Evolutionary conservation across 1,140 invertebrate species (phyloP), one percentile per base, ranked within the genome.

Genomic region (Drosophila equinoxialis): DNA sequence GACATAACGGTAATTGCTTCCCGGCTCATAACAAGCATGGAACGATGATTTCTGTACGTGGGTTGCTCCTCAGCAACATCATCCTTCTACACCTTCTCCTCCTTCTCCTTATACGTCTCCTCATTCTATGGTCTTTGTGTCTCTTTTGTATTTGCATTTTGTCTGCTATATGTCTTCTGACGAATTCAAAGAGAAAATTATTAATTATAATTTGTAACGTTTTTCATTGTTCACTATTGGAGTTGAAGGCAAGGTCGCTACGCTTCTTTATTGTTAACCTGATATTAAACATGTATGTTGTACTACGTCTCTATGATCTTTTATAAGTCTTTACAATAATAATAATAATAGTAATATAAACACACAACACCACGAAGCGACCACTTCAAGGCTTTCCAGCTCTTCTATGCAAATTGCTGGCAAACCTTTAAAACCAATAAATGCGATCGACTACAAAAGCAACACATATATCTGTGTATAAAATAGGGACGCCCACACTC

Each of bases 1-100:
- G 84, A 86, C 83, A 87, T 79, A 75, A 74, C 77, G 70, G 81
- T 86, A 86, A 86, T 86, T 86, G 79, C 71, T 86, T 86, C 83
- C 83, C 79, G 77, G 79, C 77, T 87, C 57, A 71, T 65, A 80
- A 80, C 68, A 79, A 82, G 68, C 76, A 60, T 65, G 54, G 69
- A 66, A 42, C 64, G 23, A 65, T 65, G 23, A 65, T 65, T 39
- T 51, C 37, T 61, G 65, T 64, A 70, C 62, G 82, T 87, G 83
- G 79, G 82, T 57, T 30, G 54, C 8, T 45, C 60, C 37, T 13
- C 14, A 39, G 35, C 35, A 37, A 37, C 17, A n/a, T 41, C 13
- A 26, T 23, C 64, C 35, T 11, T 39, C 37, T 41, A 30, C 20
- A 20, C 20, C 63, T 37, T 20, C 42, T 51, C 59, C 59, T 8